Evolutionary conservation across 1,140 invertebrate species (phyloP).

Genomic region (Drosophila guanche): DNA sequence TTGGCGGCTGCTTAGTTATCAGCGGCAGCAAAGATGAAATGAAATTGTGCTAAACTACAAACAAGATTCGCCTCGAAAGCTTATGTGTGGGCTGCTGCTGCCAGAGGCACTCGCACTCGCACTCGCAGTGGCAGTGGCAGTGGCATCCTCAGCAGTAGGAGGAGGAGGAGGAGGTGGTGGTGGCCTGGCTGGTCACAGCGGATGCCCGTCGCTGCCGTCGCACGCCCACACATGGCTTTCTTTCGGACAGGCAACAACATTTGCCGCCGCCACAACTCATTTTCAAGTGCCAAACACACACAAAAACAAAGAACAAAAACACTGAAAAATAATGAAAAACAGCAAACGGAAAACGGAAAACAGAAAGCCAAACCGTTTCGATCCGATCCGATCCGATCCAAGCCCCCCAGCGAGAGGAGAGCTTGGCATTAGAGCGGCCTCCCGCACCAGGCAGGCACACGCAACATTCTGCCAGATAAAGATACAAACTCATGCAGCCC

Average conservation of each 20-base stretch:
- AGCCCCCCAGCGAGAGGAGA: slow-evolving; percentile 29
- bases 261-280: slow-evolving; percentile 76
- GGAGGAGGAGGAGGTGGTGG: no score
- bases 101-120: slow-evolving; percentile 10
- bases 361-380: slow-evolving; percentile 33
- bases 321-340: slow-evolving; percentile 3
- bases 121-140: no score
- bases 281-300: slow-evolving; percentile 66
- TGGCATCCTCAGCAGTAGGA: no score
- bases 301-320: slow-evolving; percentile 39
- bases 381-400: not conserved
- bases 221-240: slow-evolving; percentile 60
- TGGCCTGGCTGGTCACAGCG: not conserved
- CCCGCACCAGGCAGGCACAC: slow-evolving; percentile 25
- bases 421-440: slow-evolving; percentile 52
- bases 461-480: slow-evolving; percentile 46
- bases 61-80: slow-evolving; percentile 60
- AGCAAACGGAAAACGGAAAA: slow-evolving; percentile 4
- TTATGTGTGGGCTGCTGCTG: slow-evolving; percentile 46
- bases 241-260: slow-evolving; percentile 59
- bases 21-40: slow-evolving; percentile 67
- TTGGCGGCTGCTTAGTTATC: slow-evolving; percentile 54
- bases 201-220: slow-evolving; percentile 6
- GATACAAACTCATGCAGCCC: slow-evolving; percentile 11
- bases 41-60: slow-evolving; percentile 78